Evolutionary conservation across 2,113 vertebrate species (phyloP).

Genomic region (Chloroceryle aenea): DNA sequence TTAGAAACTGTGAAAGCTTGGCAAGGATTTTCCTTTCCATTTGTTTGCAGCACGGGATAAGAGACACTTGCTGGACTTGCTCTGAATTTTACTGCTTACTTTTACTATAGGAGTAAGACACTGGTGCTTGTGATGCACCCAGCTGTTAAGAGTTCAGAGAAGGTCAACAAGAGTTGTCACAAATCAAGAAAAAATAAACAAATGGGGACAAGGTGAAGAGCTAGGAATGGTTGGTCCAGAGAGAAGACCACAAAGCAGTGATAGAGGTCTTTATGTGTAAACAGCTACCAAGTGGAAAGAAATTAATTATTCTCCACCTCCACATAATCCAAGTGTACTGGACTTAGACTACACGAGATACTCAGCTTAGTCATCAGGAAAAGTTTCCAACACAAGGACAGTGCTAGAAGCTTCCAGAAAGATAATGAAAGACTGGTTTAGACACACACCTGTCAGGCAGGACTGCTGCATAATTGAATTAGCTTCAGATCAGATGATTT

Average conservation of each 20-base stretch:
- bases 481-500: neutral
- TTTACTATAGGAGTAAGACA: neutral
- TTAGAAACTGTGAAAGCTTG: neutral
- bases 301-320: neutral
- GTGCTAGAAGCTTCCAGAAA: neutral
- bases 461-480: neutral
- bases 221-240: neutral
- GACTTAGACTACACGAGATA: neutral
- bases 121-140: neutral
- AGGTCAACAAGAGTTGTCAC: neutral
- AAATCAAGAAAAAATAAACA: neutral
- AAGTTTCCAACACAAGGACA: neutral
- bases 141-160: neutral
- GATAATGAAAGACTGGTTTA: constrained; percentile 17
- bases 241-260: neutral
- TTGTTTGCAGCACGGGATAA: neutral
- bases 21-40: neutral
- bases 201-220: neutral
- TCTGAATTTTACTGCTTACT: neutral
- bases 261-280: neutral
- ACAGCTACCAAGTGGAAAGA: neutral
- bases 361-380: neutral
- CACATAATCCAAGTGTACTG: neutral
- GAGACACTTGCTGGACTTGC: neutral
- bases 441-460: neutral